Conservation (phyloP, 1,140 invertebrate genomes). For the Caenorhabditis remanei region DNA sequence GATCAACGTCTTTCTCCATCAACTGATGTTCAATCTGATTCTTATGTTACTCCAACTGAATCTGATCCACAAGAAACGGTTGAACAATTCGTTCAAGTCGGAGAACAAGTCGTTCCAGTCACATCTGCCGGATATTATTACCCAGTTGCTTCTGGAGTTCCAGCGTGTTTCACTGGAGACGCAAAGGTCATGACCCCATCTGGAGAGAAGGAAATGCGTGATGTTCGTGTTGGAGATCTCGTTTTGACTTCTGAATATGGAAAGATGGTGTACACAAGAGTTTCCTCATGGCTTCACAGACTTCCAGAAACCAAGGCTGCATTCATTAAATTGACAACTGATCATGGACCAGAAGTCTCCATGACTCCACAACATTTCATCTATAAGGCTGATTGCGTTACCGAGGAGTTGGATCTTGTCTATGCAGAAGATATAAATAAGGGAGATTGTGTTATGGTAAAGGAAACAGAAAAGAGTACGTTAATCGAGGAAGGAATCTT, state of each 20-base stretch:
- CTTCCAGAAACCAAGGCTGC: constrained; percentile 64
- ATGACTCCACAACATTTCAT: constrained; percentile 72
- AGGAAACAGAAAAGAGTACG: constrained; percentile 12
- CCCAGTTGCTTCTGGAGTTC: constrained; percentile 68
- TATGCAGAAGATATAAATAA: constrained; percentile 67
- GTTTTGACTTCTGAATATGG: constrained; percentile 65
- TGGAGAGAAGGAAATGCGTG: constrained; percentile 67
- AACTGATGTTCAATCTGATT: constrained; percentile 45
- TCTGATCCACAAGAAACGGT: constrained; percentile 20
- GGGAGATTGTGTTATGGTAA: constrained; percentile 67
- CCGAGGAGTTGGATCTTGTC: constrained; percentile 55
- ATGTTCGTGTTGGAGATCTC: constrained; percentile 68
- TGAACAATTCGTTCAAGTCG: constrained; percentile 70
- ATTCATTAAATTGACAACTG: constrained; percentile 68
- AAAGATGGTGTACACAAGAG: constrained; percentile 67
- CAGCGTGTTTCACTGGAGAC: constrained; percentile 69
- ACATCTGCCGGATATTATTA: constrained; percentile 71
- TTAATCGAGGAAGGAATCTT: neutral
- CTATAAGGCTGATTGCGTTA: constrained; percentile 62
- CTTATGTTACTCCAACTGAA: constrained; percentile 38
- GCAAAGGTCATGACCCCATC: constrained; percentile 65
- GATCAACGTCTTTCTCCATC: constrained; percentile 53
- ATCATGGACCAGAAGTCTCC: constrained; percentile 62
- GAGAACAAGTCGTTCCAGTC: constrained; percentile 70
- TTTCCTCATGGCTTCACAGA: constrained; percentile 67